Evolutionary conservation across 2,113 vertebrate species (phyloP).

Genomic region (Amazona vittata): DNA sequence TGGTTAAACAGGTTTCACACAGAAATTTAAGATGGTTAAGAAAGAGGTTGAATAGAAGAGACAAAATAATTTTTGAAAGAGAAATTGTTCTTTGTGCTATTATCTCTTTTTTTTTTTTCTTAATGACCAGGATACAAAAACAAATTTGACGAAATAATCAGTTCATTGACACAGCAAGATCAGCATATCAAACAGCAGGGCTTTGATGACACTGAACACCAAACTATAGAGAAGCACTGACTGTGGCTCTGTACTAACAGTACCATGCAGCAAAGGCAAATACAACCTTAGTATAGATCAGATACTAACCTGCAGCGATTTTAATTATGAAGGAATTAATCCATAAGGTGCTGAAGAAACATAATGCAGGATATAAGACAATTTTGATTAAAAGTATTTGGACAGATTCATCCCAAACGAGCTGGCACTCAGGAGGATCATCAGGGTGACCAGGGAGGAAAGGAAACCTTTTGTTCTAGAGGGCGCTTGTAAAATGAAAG

Average conservation of each 20-base stretch:
- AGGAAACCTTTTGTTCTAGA: neutral
- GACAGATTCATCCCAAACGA: neutral
- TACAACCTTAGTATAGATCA: neutral
- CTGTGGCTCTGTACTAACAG: neutral
- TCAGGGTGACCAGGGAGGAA: neutral
- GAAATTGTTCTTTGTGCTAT: neutral
- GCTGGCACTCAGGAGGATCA: neutral
- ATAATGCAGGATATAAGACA: neutral
- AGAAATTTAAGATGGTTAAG: neutral
- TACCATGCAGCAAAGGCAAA: neutral
- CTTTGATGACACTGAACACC: neutral
- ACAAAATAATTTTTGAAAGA: neutral
- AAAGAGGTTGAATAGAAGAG: neutral
- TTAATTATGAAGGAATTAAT: neutral
- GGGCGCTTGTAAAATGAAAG: neutral
- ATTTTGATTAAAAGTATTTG: neutral
- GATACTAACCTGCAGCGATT: neutral
- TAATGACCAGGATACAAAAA: neutral
- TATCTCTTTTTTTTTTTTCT: neutral
- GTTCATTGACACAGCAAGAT: neutral
- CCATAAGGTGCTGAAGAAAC: neutral
- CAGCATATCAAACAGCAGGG: neutral
- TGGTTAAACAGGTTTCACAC: neutral
- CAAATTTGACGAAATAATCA: neutral
- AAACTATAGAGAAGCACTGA: neutral